A percentile compares a stretch with the other conserved stretches of the same genome.
phyloP scores from a whole-genome alignment of 2,113 vertebrate species.

The Phocoena sinus region DNA sequence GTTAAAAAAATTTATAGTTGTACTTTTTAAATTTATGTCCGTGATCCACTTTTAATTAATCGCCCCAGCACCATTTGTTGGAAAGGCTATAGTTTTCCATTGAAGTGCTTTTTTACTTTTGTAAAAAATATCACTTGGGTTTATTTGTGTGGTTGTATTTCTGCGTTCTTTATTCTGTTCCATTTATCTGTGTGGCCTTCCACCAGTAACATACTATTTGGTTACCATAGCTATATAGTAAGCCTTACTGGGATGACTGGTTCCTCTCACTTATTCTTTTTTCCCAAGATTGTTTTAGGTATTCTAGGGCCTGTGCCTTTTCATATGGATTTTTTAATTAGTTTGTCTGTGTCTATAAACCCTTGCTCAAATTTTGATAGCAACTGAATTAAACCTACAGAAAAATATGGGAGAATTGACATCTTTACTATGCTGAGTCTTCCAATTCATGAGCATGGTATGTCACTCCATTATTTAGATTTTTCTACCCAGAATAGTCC shows the following conservation, averaged over 20 bases:
- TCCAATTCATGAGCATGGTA: neutral
- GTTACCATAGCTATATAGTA: neutral
- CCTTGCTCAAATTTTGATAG: neutral
- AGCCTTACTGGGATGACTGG: neutral
- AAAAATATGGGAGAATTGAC: neutral
- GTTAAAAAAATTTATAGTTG: neutral
- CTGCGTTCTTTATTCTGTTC: neutral
- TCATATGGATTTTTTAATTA: neutral
- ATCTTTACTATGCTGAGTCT: neutral
- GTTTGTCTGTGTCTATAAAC: neutral
- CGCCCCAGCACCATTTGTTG: neutral
- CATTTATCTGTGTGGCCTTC: neutral
- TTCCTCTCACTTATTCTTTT: neutral
- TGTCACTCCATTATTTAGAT: neutral
- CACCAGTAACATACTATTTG: neutral
- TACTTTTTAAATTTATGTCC: neutral
- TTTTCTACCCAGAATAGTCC: neutral
- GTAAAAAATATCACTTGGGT: neutral
- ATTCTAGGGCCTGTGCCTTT: neutral
- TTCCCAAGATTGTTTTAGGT: neutral
- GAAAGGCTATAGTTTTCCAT: neutral
- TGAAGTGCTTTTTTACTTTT: neutral
- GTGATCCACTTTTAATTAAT: neutral
- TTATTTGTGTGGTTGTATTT: neutral
- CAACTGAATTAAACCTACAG: neutral